Evolutionary conservation across 2,113 vertebrate genomes (phyloP).

Genomic region (Deroptyus accipitrinus): DNA sequence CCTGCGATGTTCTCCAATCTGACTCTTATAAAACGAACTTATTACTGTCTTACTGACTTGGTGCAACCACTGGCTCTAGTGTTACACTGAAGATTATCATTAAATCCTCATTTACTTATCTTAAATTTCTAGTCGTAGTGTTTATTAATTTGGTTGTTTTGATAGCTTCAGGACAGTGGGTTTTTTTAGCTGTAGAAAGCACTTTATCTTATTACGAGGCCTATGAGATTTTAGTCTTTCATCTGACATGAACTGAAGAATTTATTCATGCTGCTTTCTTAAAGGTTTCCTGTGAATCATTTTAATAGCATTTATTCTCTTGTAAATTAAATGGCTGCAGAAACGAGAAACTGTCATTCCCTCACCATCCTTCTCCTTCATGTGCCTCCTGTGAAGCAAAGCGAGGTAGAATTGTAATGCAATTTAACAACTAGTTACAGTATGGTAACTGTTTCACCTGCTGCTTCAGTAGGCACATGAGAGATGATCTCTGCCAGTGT

Average conservation of each 20-base stretch:
- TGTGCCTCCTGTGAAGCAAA: not conserved
- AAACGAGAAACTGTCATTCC: not conserved
- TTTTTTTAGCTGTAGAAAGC: not conserved
- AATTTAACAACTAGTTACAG: not conserved
- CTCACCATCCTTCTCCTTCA: not conserved
- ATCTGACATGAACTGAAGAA: not conserved
- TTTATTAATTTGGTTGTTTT: constrained; percentile 42
- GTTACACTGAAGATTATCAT: not conserved
- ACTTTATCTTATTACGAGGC: not conserved
- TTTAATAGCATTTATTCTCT: not conserved
- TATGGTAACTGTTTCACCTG: not conserved
- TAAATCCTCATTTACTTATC: constrained; percentile 39
- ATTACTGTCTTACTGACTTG: not conserved
- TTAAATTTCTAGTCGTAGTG: constrained; percentile 22
- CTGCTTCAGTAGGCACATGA: not conserved
- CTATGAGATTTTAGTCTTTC: not conserved
- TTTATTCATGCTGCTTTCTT: not conserved
- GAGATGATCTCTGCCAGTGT: not conserved
- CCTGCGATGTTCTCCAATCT: not conserved
- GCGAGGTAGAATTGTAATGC: not conserved
- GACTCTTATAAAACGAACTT: not conserved
- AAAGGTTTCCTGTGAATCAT: not conserved
- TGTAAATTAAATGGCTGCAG: not conserved
- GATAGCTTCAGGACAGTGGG: not conserved
- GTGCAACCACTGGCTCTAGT: not conserved